Base-by-base conservation (phyloP, 2,797 vertebrate genomes). In the Periparus ater region DNA sequence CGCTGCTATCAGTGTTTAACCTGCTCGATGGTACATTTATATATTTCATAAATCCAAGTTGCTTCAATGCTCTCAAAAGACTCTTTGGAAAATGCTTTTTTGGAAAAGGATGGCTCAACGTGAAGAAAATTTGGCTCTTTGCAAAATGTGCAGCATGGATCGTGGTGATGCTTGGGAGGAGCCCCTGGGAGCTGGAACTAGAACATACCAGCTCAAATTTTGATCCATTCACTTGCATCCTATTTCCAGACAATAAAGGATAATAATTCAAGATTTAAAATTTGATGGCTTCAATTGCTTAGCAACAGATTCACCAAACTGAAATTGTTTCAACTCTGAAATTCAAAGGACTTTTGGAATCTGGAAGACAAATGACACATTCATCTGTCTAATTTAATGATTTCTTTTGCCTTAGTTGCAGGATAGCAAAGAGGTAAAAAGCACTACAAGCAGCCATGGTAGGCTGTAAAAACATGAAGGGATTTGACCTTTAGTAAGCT, bases 301-400 rank as follows among this genome's bases (percentile, higher is more conserved):
- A 96, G 95, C 91, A 97, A 95, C 95, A 82, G 57, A 88, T 88
- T 74, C 65, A 82, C 67, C 42, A 91, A 93, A 81, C 80, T 68
- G 30, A 34, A 70, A 71, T 61, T 44, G 32, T 74, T 95, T 94
- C 74, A 94, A 5, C 77, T 61, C 25, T 51, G 63, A 91, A 84
- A 79, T 25, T 34, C 40, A 82, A 95, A 88, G 53, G 90, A 73
- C 45, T 58, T n/a, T 30, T 36, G 42, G 55, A 47, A 94, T 75
- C 62, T 83, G 57, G 48, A 79, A 96, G 93, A 54, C 38, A 85
- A 95, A 77, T 61, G 47, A 81, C 48, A 51, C 47, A 38, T 82
- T 85, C 63, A 63, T 70, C 50, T 86, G 30, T 23, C 27, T 79
- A 30, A 85, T 79, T 80, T 65, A 3, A 53, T 78, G 17, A 67